Conservation (phyloP, 2,888 invertebrate species). For the Toxonevra muliebris region DNA sequence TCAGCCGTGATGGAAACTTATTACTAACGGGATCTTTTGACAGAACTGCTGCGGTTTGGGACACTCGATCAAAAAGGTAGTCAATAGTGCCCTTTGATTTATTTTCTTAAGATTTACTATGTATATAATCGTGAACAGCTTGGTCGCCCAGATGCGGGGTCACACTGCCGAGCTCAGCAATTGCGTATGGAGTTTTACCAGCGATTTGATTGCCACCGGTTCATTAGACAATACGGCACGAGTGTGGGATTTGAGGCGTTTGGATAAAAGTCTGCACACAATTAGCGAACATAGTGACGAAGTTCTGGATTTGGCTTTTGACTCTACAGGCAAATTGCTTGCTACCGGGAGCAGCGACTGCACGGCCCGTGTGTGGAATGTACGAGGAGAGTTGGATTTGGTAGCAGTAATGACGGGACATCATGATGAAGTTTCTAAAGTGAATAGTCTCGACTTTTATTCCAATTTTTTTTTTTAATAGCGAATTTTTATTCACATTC, state of each 20-base stretch:
- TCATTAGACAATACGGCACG: slow-evolving; percentile 77
- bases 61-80: slow-evolving; percentile 72
- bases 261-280: slow-evolving; percentile 67
- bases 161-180: slow-evolving; percentile 76
- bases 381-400: slow-evolving; percentile 68
- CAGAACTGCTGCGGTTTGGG: slow-evolving; percentile 79
- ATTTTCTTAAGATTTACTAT: neutral
- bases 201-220: slow-evolving; percentile 73
- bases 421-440: slow-evolving; percentile 76
- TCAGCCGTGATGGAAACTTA: slow-evolving; percentile 74
- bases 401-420: slow-evolving; percentile 73
- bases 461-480: neutral
- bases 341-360: slow-evolving; percentile 81
- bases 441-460: slow-evolving; percentile 37
- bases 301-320: slow-evolving; percentile 80
- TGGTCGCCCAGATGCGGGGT: slow-evolving; percentile 69
- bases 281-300: slow-evolving; percentile 73
- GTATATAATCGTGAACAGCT: slow-evolving; percentile 64
- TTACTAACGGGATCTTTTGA: slow-evolving; percentile 85
- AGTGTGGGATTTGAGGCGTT: slow-evolving; percentile 74
- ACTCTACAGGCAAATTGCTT: slow-evolving; percentile 76
- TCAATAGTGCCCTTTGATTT: slow-evolving; percentile 1
- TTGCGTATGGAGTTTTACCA: slow-evolving; percentile 75
- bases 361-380: slow-evolving; percentile 77
- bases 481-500: neutral